A percentile compares a stretch with the other conserved stretches of the same genome.
These are phyloP conservation scores for Agelas oroides DNA, from an alignment of 37 sponge, comb jelly and placozoan species.

Conservation along the genomic window DNA sequence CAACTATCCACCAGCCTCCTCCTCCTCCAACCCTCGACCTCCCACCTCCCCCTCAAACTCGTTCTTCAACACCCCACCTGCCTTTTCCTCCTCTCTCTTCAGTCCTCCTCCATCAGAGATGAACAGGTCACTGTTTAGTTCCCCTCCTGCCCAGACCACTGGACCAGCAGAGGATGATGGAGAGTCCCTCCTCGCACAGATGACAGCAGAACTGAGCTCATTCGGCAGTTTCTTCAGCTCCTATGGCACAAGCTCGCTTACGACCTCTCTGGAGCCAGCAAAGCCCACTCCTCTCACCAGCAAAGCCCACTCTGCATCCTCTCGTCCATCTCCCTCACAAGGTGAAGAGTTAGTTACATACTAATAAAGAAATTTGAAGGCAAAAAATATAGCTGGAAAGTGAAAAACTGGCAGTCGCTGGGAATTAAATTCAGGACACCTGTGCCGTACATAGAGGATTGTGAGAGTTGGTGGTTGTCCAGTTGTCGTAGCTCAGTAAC, in stretches of 20 bases:
- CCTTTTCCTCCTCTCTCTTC: background rate
- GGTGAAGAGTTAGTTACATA: too few relatives aligned
- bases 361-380: too few relatives aligned
- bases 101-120: background rate
- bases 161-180: background rate
- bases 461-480: too few relatives aligned
- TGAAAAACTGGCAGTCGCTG: too few relatives aligned
- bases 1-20: background rate
- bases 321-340: too few relatives aligned
- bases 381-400: too few relatives aligned
- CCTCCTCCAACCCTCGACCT: conserved; percentile 9
- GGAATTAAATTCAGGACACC: too few relatives aligned
- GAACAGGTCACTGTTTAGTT: background rate
- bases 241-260: conserved; percentile 6
- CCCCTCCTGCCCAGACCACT: background rate
- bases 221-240: conserved; percentile 31
- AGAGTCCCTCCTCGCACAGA: background rate
- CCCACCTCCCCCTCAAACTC: conserved; percentile 8
- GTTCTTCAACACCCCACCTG: background rate
- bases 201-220: conserved; percentile 19
- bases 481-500: too few relatives aligned
- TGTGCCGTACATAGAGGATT: too few relatives aligned
- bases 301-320: too few relatives aligned
- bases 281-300: too few relatives aligned
- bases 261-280: too few relatives aligned